Evolutionary conservation across 2,113 vertebrate species (phyloP), one percentile per base, ranked within the genome.

Genomic region (Elephantulus edwardii): DNA sequence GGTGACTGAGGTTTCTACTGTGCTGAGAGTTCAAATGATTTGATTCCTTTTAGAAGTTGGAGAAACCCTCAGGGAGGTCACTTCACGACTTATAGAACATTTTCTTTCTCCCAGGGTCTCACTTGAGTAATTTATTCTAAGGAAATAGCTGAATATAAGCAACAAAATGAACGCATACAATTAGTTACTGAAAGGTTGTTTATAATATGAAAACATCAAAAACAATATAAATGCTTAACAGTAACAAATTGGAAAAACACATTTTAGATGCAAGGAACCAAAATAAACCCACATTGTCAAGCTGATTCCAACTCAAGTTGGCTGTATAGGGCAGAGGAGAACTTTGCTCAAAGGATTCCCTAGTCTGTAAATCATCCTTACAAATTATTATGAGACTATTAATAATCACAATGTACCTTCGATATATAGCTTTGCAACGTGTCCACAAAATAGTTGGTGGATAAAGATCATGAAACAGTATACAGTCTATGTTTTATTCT

Each of bases 11-110:
- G 64, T 64, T 86, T 71, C 42, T 46, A 90, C 46, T 46, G 26
- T 16, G 79, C 71, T 16, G 58, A 90, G 76, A 74, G 90, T 68
- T 88, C 86, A 76, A 80, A 91, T 90, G 79, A 79, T 85, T 90
- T 77, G 76, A 20, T 86, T 92, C 48, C 62, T 44, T 16, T 90
- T 56, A 87, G 54, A 68, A 88, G 70, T 52, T 83, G 77, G 60
- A 70, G 54, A 92, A 88, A 86, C 1, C 78, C 86, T 91, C 74
- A 79, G 72, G 87, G 46, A 81, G 56, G 24, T 17, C 71, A 90
- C 24, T 71, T 88, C 75, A 83, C 84, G 87, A 80, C 44, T 24
- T 33, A 22, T 40, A 14, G 88, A 38, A 77, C 14, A 38, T 50
- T 84, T 91, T 56, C 35, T 91, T 77, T 82, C 54, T 22, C 72